These are phyloP conservation scores for Mellilla xanthometata DNA, from an alignment of 2,888 invertebrate genomes.

Conservation along the genomic window DNA sequence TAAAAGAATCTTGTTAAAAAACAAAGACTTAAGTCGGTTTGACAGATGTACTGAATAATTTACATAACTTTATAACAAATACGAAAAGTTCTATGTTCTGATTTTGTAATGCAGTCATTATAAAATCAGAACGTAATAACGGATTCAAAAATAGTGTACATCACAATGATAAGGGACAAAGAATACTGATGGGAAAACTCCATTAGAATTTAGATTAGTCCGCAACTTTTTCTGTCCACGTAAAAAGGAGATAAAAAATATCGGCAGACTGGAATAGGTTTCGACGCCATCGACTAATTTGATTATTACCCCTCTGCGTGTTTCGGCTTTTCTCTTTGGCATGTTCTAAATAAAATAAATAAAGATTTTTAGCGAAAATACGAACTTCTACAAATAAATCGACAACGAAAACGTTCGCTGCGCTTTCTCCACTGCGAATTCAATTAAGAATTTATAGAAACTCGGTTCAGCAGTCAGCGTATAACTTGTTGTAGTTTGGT, in stretches of 20 bases:
- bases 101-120: not conserved
- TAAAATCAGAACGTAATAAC: constrained; percentile 4
- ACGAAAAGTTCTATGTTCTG: no score
- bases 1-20: no score
- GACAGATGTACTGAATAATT: no score
- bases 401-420: not conserved
- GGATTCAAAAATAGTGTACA: constrained; percentile 19
- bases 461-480: not conserved
- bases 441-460: not conserved
- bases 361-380: not conserved
- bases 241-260: constrained; percentile 25
- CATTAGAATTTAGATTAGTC: constrained; percentile 35
- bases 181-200: constrained; percentile 28
- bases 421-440: not conserved
- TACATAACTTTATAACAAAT: no score
- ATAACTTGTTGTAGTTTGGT: not conserved
- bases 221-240: constrained; percentile 28
- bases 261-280: constrained; percentile 20
- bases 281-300: constrained; percentile 29
- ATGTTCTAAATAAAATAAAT: constrained; percentile 33
- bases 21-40: no score
- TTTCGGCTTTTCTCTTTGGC: constrained; percentile 37
- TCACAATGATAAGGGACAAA: constrained; percentile 24
- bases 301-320: constrained; percentile 23
- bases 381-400: not conserved